Evolutionary conservation across 2,113 vertebrate genomes (phyloP), one percentile per base, ranked within the genome.

Genomic region (Callospermophilus lateralis): DNA sequence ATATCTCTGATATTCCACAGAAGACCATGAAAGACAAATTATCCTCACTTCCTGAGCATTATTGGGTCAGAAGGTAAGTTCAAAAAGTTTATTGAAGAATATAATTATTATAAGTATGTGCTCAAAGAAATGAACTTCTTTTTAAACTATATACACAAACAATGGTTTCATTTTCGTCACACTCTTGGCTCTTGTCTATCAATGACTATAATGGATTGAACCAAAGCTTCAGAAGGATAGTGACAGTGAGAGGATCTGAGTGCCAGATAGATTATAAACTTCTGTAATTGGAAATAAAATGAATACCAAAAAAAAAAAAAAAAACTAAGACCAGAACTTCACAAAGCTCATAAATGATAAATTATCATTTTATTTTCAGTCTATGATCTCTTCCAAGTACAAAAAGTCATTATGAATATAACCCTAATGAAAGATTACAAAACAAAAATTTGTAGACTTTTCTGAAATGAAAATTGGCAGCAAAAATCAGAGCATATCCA

Each of bases 1-100:
- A 68, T 53, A 67, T 65, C 97, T 97, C 39, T 96, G 65, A 24
- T 95, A 91, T 26, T 92, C 77, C 73, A 42, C 17, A 83, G 42
- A 90, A 76, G 28, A 61, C 58, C 8, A 8, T 24, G 30, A 84
- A 53, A 16, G 61, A 81, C 30, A 68, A 67, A 8, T 79, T 84
- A 76, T 45, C 34, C 58, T 96, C 26, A 68, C 63, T 79, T 85
- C 39, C 45, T 84, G 32, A 48, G 8, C 80, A 28, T 32, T 61
- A 68, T 6, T 61, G 3, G 55, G 9, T 67, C 15, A 67, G 13
- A 11, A 76, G 6, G n/a, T 22, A 89, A 87, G 53, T 32, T 89
- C 58, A 87, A 53, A 90, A 10, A 37, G 15, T 73, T 37, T 55
- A 58, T n/a, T 61, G 15, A 83, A 84, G 17, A 96, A 53, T 1